phyloP scores from a whole-genome alignment of 2,797 vertebrate species.

The Crax fasciolata region DNA sequence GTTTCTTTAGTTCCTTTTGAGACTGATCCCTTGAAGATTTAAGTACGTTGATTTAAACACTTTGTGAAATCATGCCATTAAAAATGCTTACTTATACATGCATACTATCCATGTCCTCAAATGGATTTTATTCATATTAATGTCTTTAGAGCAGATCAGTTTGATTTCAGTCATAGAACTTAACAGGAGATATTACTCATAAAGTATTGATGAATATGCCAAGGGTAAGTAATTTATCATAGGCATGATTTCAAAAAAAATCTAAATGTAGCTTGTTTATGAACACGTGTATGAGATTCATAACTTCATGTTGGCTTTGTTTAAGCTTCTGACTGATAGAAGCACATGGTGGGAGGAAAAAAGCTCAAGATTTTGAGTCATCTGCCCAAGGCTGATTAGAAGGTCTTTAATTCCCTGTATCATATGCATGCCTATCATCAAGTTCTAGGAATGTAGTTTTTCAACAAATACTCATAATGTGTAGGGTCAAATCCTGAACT shows the following conservation, averaged over 20 bases:
- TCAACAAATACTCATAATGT: not conserved
- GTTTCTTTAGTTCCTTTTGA: not conserved
- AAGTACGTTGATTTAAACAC: not conserved
- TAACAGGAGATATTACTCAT: not conserved
- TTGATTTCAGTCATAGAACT: not conserved
- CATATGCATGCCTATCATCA: not conserved
- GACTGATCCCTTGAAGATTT: not conserved
- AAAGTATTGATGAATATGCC: not conserved
- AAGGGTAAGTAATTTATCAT: not conserved
- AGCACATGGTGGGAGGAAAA: not conserved
- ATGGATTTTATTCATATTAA: not conserved
- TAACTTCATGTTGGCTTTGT: not conserved
- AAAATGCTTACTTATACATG: not conserved
- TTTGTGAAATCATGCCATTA: not conserved
- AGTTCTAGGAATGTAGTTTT: not conserved
- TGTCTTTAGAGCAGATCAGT: not conserved
- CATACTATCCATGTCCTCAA: not conserved
- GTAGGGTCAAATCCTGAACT: not conserved
- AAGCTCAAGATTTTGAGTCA: constrained; percentile 20
- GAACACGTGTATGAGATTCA: not conserved
- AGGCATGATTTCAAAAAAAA: not conserved
- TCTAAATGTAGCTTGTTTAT: not conserved
- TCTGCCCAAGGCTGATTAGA: constrained; percentile 15
- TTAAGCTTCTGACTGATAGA: not conserved
- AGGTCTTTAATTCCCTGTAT: constrained; percentile 17